Evolutionary conservation across 2,888 invertebrate species (phyloP), one percentile per base, ranked within the genome.

Genomic region (Tanypteryx hageni): DNA sequence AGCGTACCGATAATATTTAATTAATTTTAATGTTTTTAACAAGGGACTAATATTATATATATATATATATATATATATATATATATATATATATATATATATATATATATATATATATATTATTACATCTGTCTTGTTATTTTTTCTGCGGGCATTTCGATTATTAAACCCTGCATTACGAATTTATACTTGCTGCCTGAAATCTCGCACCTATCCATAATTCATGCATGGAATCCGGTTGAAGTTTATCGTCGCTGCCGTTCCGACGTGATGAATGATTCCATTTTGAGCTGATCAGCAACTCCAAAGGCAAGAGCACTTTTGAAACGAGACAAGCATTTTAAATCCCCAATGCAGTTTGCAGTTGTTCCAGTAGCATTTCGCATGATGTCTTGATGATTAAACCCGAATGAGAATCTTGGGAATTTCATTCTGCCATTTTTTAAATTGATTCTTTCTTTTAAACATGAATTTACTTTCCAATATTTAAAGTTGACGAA

Each of bases 371-470:
- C 68, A 44, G 44, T 44, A 44, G 10, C 68, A n/a, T 68, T 76
- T 76, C 76, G 27, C 76, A 27, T 27, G 27, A 76, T 76, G 27
- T 76, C 76, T 76, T 76, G 76, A 76, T 76, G 11, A 76, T 76
- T 22, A 76, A 76, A 76, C 22, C 8, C 27, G 76, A 76, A 76
- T 27, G 27, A 22, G 13, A 27, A 27, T 27, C 22, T 22, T 18
- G 76, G 76, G 76, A 76, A 27, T 10, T 0, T 27, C 76, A 13
- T 76, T 76, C 76, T 27, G 22, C 27, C 76, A 10, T 76, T 76
- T 76, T 76, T 7, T 22, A n/a, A 10, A 1, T 22, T 11, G 76
- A 61, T 61, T 22, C 27, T n/a, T 76, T 76, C 22, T 27, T 76
- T 11, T 22, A 18, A 76, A 44, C 44, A 5, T 44, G n/a, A 27